A percentile compares a stretch with the other conserved stretches of the same genome.
Evolutionary conservation across 1,140 invertebrate genomes (phyloP).

Genomic region (Drosophila orosa): DNA sequence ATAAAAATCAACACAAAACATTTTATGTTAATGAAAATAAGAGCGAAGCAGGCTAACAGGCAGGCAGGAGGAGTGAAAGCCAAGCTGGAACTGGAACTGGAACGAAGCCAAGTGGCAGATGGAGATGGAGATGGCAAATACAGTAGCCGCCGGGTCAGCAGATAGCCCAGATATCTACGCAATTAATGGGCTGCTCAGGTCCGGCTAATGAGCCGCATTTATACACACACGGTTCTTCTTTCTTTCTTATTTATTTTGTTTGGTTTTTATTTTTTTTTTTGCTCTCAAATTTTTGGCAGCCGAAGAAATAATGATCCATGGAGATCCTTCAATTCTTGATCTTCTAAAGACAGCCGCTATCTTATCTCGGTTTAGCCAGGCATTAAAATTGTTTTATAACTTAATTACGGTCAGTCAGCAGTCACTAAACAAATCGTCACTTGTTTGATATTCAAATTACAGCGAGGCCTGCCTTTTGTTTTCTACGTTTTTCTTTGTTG

Average conservation of each 20-base stretch:
- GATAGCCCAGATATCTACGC: conserved; percentile 54
- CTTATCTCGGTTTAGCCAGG: conserved; percentile 53
- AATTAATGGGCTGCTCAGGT: conserved; percentile 63
- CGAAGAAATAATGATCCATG: conserved; percentile 2
- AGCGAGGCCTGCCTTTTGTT: conserved; percentile 10
- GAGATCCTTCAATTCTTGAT: not conserved
- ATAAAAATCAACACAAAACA: conserved; percentile 83
- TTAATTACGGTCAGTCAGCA: conserved; percentile 55
- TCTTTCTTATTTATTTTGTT: not conserved
- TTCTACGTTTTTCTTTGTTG: conserved; percentile 10
- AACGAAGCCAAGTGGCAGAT: not conserved
- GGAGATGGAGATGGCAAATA: conserved; percentile 21
- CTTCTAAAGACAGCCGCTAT: conserved; percentile 66
- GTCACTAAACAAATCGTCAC: conserved; percentile 68
- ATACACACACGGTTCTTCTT: conserved; percentile 19
- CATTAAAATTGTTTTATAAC: conserved; percentile 80
- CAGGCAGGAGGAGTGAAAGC: conserved; percentile 59
- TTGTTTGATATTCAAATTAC: conserved; percentile 73
- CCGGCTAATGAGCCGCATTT: conserved; percentile 67
- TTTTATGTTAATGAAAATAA: conserved; percentile 82
- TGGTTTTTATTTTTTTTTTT: not conserved
- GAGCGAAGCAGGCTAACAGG: no score
- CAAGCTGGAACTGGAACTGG: conserved; percentile 35
- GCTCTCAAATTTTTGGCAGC: not conserved
- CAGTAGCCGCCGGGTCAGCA: conserved; percentile 34